These are phyloP conservation scores for Corythornis madagascariensis DNA, from an alignment of 2,113 vertebrate genomes.

Conservation along the genomic window DNA sequence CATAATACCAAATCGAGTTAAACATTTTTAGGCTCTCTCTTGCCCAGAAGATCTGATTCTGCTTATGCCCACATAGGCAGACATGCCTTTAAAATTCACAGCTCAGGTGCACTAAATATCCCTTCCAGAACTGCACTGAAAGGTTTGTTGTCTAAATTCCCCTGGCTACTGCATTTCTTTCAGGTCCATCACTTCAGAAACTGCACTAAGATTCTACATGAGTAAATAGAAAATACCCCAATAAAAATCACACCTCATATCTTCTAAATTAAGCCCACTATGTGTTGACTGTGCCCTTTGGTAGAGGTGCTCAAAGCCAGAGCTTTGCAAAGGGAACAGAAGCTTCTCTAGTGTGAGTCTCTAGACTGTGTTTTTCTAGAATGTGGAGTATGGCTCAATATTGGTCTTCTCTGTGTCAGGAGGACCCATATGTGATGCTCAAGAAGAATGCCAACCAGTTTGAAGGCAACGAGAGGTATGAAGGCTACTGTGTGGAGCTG, in stretches of 20 bases:
- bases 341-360: neutral
- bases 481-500: conserved; percentile 97
- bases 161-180: neutral
- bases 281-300: neutral
- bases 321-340: neutral
- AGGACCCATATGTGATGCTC: conserved; percentile 97
- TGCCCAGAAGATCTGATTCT: neutral
- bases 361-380: neutral
- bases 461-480: conserved; percentile 91
- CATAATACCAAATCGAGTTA: neutral
- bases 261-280: neutral
- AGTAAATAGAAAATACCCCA: neutral
- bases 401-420: conserved; percentile 75
- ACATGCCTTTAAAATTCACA: neutral
- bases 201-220: neutral
- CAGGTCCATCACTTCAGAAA: neutral
- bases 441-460: conserved; percentile 96
- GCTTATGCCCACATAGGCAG: neutral
- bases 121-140: neutral
- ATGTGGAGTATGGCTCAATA: neutral
- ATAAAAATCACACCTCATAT: neutral
- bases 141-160: neutral
- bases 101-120: neutral
- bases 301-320: neutral
- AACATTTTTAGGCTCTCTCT: neutral